Evolutionary conservation across 2,888 invertebrate genomes (phyloP).

Genomic region (Drosophila siamana): DNA sequence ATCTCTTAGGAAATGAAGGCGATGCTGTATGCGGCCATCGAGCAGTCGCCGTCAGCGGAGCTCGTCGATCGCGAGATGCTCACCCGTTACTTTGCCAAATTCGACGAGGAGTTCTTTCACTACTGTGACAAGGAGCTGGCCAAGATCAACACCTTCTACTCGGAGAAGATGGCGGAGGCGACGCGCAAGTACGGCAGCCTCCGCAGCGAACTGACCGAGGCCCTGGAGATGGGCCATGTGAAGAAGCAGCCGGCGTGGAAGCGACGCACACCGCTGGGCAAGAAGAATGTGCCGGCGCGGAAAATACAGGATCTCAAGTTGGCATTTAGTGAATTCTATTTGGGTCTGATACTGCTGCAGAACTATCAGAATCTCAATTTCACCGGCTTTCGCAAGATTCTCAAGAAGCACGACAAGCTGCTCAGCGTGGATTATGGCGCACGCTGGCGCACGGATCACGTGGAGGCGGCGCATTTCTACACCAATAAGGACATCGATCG

Average conservation of each 20-base stretch:
- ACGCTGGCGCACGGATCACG: constrained; percentile 91
- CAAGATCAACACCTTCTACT: constrained; percentile 95
- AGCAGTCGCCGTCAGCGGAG: constrained; percentile 91
- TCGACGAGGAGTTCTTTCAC: constrained; percentile 94
- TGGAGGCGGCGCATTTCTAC: constrained; percentile 93
- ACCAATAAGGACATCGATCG: constrained; percentile 94
- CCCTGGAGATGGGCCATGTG: constrained; percentile 84
- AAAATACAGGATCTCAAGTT: constrained; percentile 93
- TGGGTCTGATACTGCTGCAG: constrained; percentile 93
- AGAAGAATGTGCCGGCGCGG: constrained; percentile 87
- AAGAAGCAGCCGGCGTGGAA: constrained; percentile 84
- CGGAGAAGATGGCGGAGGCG: constrained; percentile 95
- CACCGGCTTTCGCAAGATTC: constrained; percentile 95
- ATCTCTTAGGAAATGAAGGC: constrained; percentile 91
- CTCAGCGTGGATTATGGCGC: constrained; percentile 90
- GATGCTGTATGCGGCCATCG: constrained; percentile 92
- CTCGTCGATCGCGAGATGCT: constrained; percentile 90
- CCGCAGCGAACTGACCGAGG: constrained; percentile 89
- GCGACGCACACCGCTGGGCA: constrained; percentile 84
- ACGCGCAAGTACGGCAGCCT: constrained; percentile 92
- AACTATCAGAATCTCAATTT: constrained; percentile 96
- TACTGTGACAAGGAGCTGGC: constrained; percentile 94
- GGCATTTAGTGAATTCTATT: constrained; percentile 96
- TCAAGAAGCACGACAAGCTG: constrained; percentile 95
- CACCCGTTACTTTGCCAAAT: constrained; percentile 90